These are phyloP conservation scores for Sesia bembeciformis DNA, from an alignment of 2,888 invertebrate genomes.

Conservation along the genomic window DNA sequence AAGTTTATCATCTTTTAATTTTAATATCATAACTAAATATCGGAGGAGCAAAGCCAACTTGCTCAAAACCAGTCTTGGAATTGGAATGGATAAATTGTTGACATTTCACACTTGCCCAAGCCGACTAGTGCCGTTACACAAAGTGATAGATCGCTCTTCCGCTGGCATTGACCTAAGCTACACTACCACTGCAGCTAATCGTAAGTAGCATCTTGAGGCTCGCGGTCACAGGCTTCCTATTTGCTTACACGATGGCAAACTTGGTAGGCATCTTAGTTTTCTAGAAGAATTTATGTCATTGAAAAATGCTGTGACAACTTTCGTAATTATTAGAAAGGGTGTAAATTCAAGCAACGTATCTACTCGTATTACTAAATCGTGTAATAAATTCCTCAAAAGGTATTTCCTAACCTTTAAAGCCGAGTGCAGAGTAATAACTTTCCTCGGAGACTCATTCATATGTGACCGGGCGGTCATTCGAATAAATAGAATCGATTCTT, in stretches of 20 bases:
- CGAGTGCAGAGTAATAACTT: slow-evolving; percentile 8
- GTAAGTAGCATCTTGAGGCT: not conserved
- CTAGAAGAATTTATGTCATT: too few relatives aligned
- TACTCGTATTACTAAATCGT: not conserved
- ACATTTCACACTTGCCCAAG: slow-evolving; percentile 41
- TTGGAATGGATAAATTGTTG: slow-evolving; percentile 24
- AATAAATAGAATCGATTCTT: slow-evolving; percentile 18
- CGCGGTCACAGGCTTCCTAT: not conserved
- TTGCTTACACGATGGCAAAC: not conserved
- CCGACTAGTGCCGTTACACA: slow-evolving; percentile 41
- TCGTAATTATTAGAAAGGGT: too few relatives aligned
- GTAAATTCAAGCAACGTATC: too few relatives aligned
- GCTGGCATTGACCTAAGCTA: slow-evolving; percentile 53
- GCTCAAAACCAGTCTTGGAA: slow-evolving; percentile 3
- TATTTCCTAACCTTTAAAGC: slow-evolving; percentile 6
- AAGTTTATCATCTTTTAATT: too few relatives aligned
- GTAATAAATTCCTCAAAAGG: slow-evolving; percentile 4
- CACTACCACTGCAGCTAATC: not conserved
- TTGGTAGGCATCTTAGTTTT: too few relatives aligned
- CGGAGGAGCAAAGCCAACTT: too few relatives aligned
- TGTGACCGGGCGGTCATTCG: slow-evolving; percentile 9
- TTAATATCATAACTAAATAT: too few relatives aligned
- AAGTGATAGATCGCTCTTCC: slow-evolving; percentile 33
- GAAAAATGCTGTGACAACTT: too few relatives aligned
- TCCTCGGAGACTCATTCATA: slow-evolving; percentile 9